Conservation (phyloP, 2,888 invertebrate genomes). For the Entomobrya proxima region DNA sequence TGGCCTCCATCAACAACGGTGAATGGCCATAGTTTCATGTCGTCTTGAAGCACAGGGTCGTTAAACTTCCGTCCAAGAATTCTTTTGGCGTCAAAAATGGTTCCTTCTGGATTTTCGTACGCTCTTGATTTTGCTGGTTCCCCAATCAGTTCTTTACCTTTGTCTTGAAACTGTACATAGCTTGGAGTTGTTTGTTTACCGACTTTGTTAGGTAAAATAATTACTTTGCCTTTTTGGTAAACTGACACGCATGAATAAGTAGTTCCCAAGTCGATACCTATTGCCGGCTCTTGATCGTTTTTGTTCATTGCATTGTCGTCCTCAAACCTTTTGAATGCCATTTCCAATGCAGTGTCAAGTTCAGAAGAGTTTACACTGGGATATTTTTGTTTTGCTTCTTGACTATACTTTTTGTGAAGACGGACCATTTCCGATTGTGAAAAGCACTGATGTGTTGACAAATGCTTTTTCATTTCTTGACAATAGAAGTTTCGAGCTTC, state of each 20-base stretch:
- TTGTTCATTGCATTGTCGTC: too few relatives aligned
- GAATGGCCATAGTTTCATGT: constrained; percentile 70
- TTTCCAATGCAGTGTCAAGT: too few relatives aligned
- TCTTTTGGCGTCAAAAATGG: constrained; percentile 78
- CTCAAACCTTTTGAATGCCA: too few relatives aligned
- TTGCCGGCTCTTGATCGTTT: constrained; percentile 39
- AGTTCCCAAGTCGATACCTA: constrained; percentile 62
- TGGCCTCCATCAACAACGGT: constrained; percentile 76
- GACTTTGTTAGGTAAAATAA: constrained; percentile 43
- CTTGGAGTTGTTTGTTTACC: constrained; percentile 55
- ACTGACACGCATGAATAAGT: constrained; percentile 51
- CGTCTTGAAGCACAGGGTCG: constrained; percentile 47
- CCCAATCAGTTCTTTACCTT: constrained; percentile 28
- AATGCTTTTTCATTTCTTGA: too few relatives aligned
- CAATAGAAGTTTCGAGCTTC: too few relatives aligned
- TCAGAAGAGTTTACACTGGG: too few relatives aligned
- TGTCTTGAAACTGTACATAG: constrained; percentile 31
- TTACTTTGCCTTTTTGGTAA: constrained; percentile 20
- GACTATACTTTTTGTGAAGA: too few relatives aligned
- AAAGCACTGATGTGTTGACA: too few relatives aligned
- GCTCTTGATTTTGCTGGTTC: constrained; percentile 90
- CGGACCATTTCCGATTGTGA: too few relatives aligned
- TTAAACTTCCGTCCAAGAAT: constrained; percentile 64
- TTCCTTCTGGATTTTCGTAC: constrained; percentile 83
- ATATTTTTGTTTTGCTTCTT: too few relatives aligned